phyloP scores from a whole-genome alignment of 2,113 vertebrate genomes.

The Platysternon megacephalum region DNA sequence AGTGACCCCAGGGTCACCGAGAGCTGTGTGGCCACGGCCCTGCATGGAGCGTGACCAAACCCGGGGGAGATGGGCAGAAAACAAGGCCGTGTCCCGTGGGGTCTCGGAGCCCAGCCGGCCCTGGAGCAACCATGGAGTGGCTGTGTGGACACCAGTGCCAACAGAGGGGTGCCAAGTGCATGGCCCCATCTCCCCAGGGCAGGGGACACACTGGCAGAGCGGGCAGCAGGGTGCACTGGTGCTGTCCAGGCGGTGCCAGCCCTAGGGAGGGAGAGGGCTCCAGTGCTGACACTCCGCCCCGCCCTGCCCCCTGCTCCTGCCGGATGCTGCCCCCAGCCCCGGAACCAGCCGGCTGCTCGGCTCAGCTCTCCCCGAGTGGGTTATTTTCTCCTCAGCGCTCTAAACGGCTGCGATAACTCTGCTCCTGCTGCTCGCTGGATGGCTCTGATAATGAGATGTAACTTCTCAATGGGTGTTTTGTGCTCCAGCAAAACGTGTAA shows the following conservation, averaged over 20 bases:
- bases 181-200: not conserved
- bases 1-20: not conserved
- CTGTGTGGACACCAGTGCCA: not conserved
- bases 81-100: no score
- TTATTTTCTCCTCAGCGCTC: not conserved
- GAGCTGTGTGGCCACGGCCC: not conserved
- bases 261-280: not conserved
- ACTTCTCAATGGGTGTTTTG: constrained; percentile 39
- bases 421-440: constrained; percentile 36
- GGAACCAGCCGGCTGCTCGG: not conserved
- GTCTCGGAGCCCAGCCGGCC: no score
- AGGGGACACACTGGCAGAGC: not conserved
- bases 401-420: not conserved
- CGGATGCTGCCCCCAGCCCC: not conserved
- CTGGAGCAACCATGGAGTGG: no score
- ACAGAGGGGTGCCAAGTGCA: not conserved
- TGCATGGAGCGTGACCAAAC: not conserved
- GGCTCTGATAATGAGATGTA: constrained; percentile 28
- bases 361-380: not conserved
- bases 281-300: no score
- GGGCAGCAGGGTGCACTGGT: no score
- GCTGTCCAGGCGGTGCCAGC: not conserved
- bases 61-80: no score
- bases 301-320: no score
- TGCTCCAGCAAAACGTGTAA: constrained; percentile 34